A percentile compares a stretch with the other conserved stretches of the same genome.
Evolutionary conservation across 2,888 invertebrate genomes (phyloP).

Genomic region (Eucera pruinosa): DNA sequence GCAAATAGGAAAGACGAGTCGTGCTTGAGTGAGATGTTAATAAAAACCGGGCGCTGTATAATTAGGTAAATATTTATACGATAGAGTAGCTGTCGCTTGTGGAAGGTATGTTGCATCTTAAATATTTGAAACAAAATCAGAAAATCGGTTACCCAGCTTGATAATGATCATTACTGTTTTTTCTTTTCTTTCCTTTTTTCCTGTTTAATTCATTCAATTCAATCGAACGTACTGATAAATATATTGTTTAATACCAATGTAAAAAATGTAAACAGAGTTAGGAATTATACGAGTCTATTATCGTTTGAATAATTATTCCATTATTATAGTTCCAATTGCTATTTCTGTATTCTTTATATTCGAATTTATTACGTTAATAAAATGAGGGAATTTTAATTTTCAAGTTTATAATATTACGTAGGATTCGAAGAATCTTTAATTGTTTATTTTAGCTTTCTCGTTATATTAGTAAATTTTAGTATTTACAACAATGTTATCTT

Average conservation of each 20-base stretch:
- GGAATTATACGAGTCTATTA: not conserved
- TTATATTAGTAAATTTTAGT: slow-evolving; percentile 9
- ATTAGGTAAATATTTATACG: slow-evolving; percentile 53
- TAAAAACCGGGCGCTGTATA: slow-evolving; percentile 44
- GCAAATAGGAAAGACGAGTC: slow-evolving; percentile 76
- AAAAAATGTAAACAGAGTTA: slow-evolving; percentile 38
- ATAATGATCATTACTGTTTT: slow-evolving; percentile 4
- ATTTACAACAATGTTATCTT: not conserved
- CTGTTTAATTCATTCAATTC: slow-evolving; percentile 10
- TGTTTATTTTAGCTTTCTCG: slow-evolving; percentile 1
- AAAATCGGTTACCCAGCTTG: slow-evolving; percentile 55
- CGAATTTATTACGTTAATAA: not conserved
- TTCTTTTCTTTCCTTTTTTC: too few species aligned
- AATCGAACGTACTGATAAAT: slow-evolving; percentile 23
- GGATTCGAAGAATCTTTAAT: not conserved
- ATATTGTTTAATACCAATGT: slow-evolving; percentile 14
- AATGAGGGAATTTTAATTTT: too few species aligned
- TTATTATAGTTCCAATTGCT: not conserved
- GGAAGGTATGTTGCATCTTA: slow-evolving; percentile 61
- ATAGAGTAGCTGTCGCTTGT: slow-evolving; percentile 64
- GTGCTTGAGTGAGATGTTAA: slow-evolving; percentile 71
- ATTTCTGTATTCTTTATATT: not conserved
- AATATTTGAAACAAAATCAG: slow-evolving; percentile 59
- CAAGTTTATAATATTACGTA: not conserved
- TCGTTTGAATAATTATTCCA: not conserved